A percentile compares a stretch with the other conserved stretches of the same genome.
phyloP scores from a whole-genome alignment of 1,140 invertebrate genomes.

The Halictus rubicundus region DNA sequence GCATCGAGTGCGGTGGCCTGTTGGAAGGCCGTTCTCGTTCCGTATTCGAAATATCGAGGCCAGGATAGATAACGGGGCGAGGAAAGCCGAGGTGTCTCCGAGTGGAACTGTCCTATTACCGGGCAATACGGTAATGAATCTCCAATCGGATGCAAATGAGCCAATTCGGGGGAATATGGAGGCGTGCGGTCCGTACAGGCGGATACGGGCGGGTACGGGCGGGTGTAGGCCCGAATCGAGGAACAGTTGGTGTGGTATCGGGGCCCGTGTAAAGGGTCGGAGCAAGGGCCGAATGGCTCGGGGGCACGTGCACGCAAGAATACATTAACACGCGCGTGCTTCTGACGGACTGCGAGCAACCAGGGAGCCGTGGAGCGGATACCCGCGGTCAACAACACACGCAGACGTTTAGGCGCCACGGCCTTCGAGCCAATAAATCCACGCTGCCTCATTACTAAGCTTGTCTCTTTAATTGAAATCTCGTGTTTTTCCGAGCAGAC shows the following conservation, averaged over 20 bases:
- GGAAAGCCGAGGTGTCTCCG: conserved; percentile 47
- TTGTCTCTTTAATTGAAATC: conserved; percentile 80
- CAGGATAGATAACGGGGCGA: conserved; percentile 40
- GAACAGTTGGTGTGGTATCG: conserved; percentile 13
- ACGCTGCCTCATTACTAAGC: conserved; percentile 77
- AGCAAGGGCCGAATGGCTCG: background rate
- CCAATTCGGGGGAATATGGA: conserved; percentile 50
- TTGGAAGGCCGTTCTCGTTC: conserved; percentile 2
- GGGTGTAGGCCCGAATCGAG: background rate
- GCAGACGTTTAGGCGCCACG: conserved; percentile 68
- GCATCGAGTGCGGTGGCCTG: conserved; percentile 14
- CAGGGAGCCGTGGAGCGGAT: background rate
- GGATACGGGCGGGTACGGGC: too few relatives aligned
- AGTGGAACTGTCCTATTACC: conserved; percentile 66
- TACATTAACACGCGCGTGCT: conserved; percentile 59
- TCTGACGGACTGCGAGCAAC: conserved; percentile 45
- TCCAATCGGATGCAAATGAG: conserved; percentile 71
- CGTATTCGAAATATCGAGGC: conserved; percentile 39
- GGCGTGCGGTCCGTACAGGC: background rate
- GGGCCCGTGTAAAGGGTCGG: conserved; percentile 22
- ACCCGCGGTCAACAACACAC: conserved; percentile 37
- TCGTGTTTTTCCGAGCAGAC: conserved; percentile 77
- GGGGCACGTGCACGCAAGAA: conserved; percentile 60
- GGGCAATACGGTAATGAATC: conserved; percentile 69
- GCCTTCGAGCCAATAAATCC: conserved; percentile 74